phyloP scores from a whole-genome alignment of 2,797 vertebrate genomes.

The Clarias fuscus region DNA sequence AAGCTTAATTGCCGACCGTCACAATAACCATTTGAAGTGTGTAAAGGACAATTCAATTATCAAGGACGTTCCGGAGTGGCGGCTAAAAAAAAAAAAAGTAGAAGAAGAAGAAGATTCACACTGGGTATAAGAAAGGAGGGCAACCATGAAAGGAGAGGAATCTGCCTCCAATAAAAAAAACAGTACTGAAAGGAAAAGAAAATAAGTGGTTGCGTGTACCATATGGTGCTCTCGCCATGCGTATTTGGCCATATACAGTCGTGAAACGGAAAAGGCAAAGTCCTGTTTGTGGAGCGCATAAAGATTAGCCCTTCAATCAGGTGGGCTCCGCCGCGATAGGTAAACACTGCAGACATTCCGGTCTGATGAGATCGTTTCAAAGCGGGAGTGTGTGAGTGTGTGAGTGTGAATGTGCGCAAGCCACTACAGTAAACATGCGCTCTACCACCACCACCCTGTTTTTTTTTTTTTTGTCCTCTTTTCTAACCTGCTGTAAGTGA shows the following conservation, averaged over 20 bases:
- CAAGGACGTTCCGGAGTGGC: constrained; percentile 41
- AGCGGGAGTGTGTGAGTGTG: constrained; percentile 35
- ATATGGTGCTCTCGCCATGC: constrained; percentile 58
- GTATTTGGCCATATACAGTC: constrained; percentile 48
- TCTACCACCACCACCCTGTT: constrained; percentile 70
- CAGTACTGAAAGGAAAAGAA: constrained; percentile 52
- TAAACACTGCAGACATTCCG: constrained; percentile 78
- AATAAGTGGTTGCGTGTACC: constrained; percentile 46
- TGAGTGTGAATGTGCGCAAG: constrained; percentile 66
- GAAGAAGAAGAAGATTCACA: constrained; percentile 29
- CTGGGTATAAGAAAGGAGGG: constrained; percentile 33
- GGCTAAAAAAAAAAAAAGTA: neutral
- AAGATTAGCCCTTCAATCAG: constrained; percentile 80
- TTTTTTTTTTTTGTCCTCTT: constrained; percentile 36
- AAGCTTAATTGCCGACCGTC: constrained; percentile 41
- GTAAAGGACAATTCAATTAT: constrained; percentile 58
- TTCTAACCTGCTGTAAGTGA: constrained; percentile 75
- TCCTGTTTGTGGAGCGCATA: constrained; percentile 81
- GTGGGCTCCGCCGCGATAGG: constrained; percentile 78
- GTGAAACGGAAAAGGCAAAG: constrained; percentile 72
- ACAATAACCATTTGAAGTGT: constrained; percentile 44
- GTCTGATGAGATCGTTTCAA: constrained; percentile 73
- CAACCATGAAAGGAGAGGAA: constrained; percentile 30
- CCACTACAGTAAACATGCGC: constrained; percentile 75
- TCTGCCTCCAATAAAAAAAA: constrained; percentile 14